Percentiles rank a stretch among this genome's conserved stretches.
Conservation (phyloP, 2,888 invertebrate species). For the Ophion costatus region DNA sequence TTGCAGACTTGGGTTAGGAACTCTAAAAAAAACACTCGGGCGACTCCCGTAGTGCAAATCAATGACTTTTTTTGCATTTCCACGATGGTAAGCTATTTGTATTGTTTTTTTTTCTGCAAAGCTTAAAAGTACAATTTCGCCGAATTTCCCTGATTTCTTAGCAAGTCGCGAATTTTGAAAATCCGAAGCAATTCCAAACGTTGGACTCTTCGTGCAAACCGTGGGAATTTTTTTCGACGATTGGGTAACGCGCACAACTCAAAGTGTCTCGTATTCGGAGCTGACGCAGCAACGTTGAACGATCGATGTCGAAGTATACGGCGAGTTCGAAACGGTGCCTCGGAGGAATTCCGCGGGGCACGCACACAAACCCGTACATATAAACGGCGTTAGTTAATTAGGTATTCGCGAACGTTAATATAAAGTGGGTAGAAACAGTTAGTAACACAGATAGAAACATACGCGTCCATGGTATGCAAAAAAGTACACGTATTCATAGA, state of each 20-base stretch:
- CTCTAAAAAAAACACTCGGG: too few relatives aligned
- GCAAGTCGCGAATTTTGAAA: too few relatives aligned
- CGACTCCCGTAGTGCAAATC: too few relatives aligned
- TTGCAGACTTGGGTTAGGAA: too few relatives aligned
- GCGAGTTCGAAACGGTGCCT: slow-evolving; percentile 46
- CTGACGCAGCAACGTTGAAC: neutral
- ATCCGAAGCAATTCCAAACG: too few relatives aligned
- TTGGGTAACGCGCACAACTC: too few relatives aligned
- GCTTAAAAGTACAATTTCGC: neutral
- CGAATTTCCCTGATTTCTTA: neutral
- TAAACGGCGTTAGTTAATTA: slow-evolving; percentile 35
- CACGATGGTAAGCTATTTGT: too few relatives aligned
- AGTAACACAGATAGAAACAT: neutral
- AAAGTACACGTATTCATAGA: neutral
- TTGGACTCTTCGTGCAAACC: too few relatives aligned
- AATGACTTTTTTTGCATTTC: too few relatives aligned
- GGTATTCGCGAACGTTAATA: slow-evolving; percentile 37
- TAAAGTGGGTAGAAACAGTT: slow-evolving; percentile 18
- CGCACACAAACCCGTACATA: neutral
- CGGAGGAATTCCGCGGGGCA: slow-evolving; percentile 25
- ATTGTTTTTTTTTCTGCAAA: neutral
- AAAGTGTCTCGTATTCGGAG: too few relatives aligned
- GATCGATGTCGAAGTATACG: slow-evolving; percentile 42
- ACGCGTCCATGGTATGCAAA: neutral
- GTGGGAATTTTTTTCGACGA: neutral